Conservation (phyloP, 2,113 vertebrate species). For the Morone chrysops region DNA sequence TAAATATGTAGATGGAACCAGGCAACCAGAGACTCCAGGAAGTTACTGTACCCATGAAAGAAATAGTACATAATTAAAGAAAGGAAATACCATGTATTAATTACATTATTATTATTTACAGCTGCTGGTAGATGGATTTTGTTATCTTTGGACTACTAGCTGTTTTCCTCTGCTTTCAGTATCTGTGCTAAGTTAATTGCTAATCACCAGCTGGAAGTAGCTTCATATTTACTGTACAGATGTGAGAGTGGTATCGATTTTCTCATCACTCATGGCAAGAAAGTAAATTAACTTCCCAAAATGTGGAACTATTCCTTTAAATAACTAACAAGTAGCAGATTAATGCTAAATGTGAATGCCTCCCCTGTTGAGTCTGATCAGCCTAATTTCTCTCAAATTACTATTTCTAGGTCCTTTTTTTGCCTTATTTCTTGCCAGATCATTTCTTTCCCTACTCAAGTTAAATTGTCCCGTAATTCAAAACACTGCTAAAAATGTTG, state of each 20-base stretch:
- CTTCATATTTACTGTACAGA: background rate
- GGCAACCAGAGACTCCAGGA: slow-evolving; percentile 1
- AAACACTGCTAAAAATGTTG: background rate
- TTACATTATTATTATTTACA: background rate
- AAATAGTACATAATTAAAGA: background rate
- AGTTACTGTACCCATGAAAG: background rate
- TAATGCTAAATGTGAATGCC: background rate
- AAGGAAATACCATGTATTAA: no score
- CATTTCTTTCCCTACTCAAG: background rate
- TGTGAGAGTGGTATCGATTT: background rate
- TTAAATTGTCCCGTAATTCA: background rate
- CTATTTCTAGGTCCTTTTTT: background rate
- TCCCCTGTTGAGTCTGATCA: no score
- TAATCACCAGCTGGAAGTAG: background rate
- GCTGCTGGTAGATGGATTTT: background rate
- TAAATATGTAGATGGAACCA: no score
- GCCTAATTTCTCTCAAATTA: background rate
- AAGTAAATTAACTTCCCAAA: background rate
- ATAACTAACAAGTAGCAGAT: background rate
- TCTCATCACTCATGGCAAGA: background rate
- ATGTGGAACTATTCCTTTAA: background rate
- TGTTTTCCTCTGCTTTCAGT: background rate
- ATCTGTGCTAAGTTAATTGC: background rate
- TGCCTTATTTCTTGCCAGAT: slow-evolving; percentile 5
- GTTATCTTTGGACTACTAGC: background rate